A percentile compares a stretch with the other conserved stretches of the same genome.
Evolutionary conservation across 2,797 vertebrate species (phyloP).

Genomic region (Avahi laniger): DNA sequence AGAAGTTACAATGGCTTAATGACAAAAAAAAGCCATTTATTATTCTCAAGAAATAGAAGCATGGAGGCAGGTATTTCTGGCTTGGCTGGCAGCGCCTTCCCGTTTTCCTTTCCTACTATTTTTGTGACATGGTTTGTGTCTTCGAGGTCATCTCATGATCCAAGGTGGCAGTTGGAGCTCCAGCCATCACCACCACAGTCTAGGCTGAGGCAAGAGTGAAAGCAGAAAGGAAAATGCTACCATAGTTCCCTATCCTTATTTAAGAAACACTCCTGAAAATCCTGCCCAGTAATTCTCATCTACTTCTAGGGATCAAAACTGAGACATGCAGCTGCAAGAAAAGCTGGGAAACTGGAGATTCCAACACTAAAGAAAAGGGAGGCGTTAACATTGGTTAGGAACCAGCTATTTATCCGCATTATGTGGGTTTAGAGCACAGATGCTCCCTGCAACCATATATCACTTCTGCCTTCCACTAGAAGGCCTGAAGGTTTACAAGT

Average conservation of each 20-base stretch:
- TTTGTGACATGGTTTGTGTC: not conserved
- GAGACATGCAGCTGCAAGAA: not conserved
- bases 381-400: not conserved
- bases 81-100: not conserved
- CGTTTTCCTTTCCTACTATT: not conserved
- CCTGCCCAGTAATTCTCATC: not conserved
- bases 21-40: not conserved
- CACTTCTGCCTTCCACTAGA: not conserved
- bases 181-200: not conserved
- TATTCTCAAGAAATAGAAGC: not conserved
- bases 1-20: not conserved
- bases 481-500: not conserved
- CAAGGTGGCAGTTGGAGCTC: not conserved
- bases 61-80: not conserved
- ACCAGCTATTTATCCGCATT: not conserved
- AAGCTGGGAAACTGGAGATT: not conserved
- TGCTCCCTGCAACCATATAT: rapidly evolving
- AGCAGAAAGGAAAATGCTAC: not conserved
- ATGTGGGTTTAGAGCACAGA: not conserved
- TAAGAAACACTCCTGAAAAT: not conserved
- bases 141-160: not conserved
- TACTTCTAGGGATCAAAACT: not conserved
- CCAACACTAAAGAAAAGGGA: not conserved
- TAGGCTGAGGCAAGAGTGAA: no score
- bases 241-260: not conserved